A percentile compares a stretch with the other conserved stretches of the same genome.
Evolutionary conservation across 2,888 invertebrate genomes (phyloP).

Genomic region (Spodoptera littoralis): DNA sequence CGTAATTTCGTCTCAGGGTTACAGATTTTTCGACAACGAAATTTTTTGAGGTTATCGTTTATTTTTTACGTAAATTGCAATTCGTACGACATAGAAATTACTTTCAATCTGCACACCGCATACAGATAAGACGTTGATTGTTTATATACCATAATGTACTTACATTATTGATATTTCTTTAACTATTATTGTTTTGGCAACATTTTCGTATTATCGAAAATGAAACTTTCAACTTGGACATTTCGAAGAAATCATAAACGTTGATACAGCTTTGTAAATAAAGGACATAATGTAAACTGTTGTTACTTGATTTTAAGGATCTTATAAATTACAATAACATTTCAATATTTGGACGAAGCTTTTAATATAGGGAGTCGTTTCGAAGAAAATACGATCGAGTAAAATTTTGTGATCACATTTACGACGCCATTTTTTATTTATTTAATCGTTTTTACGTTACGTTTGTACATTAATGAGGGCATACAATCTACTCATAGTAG

Average conservation of each 20-base stretch:
- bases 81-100: slow-evolving; percentile 11
- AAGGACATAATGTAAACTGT: slow-evolving; percentile 29
- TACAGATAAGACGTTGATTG: slow-evolving; percentile 20
- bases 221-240: slow-evolving; percentile 7
- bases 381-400: slow-evolving; percentile 18
- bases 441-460: not conserved
- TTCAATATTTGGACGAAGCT: slow-evolving; percentile 30
- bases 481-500: too few relatives aligned
- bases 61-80: slow-evolving; percentile 24
- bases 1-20: slow-evolving; percentile 55
- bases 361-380: slow-evolving; percentile 28
- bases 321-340: slow-evolving; percentile 40
- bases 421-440: slow-evolving; percentile 16
- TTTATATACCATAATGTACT: slow-evolving; percentile 26
- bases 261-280: slow-evolving; percentile 37
- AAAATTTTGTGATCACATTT: slow-evolving; percentile 17
- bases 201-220: slow-evolving; percentile 20
- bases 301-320: slow-evolving; percentile 29
- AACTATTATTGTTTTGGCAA: slow-evolving; percentile 29
- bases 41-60: slow-evolving; percentile 15
- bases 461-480: too few relatives aligned
- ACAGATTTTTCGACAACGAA: slow-evolving; percentile 8
- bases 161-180: slow-evolving; percentile 24
- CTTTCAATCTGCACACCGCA: slow-evolving; percentile 22
- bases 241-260: slow-evolving; percentile 16